These are phyloP conservation scores for Agapornis roseicollis DNA, from an alignment of 2,113 vertebrate species.

Conservation along the genomic window DNA sequence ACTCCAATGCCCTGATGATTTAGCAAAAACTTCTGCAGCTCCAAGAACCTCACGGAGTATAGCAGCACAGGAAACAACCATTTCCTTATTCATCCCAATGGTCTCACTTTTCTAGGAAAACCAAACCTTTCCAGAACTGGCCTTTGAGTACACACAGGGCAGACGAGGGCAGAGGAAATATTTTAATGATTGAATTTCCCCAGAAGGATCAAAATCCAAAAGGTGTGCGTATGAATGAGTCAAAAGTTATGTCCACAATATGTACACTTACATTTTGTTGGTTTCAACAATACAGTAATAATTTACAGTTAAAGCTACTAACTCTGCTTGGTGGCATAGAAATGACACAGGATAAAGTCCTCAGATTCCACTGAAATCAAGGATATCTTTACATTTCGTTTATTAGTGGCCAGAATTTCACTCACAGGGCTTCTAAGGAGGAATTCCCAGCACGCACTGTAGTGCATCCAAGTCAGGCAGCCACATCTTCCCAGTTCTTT, in stretches of 20 bases:
- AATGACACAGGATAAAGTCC: neutral
- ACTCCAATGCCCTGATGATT: neutral
- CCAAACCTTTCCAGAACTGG: neutral
- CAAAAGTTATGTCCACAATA: neutral
- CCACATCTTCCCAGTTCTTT: neutral
- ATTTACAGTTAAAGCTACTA: neutral
- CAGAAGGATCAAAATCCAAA: neutral
- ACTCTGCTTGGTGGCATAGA: neutral
- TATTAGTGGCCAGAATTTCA: neutral
- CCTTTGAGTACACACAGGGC: neutral
- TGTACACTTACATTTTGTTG: neutral
- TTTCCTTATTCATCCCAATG: neutral
- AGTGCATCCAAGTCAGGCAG: neutral
- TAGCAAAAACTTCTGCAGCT: neutral
- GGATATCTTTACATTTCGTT: neutral
- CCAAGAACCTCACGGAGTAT: neutral
- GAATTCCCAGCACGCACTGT: neutral
- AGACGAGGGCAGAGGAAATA: neutral
- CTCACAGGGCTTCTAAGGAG: neutral
- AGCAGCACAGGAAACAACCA: neutral
- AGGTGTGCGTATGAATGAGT: neutral
- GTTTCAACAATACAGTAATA: neutral
- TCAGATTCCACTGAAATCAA: neutral
- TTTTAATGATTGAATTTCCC: neutral
- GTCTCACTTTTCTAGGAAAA: neutral